Base-by-base conservation (phyloP, 1,140 invertebrate genomes). In the Anagrus nilaparvatae region DNA sequence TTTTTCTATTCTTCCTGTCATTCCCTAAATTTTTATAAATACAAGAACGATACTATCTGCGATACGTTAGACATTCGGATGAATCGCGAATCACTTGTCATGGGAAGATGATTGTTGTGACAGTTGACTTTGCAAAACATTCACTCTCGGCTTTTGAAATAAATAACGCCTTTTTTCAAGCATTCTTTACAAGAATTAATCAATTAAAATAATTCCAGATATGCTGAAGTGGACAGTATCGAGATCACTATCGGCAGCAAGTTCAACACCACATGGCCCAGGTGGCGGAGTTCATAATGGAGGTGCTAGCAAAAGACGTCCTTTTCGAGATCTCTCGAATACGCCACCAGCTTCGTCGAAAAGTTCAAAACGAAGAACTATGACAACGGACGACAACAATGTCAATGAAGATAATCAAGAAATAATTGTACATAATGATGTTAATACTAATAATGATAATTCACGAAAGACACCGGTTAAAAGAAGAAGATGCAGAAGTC, bases 221-320 rank as follows among this genome's bases (percentile, higher is more conserved):
- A 67, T 67, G 65, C 58, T 67, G 47, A 67, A 67, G 61, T 69
- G 66, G 66, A 67, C 65, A 39, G 65, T 67, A 36, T 67, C 65
- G 31, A 64, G 65, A 51, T 65, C 63, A n/a, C 53, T 67, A 50
- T 67, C 65, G 40, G 56, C 59, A 29, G 58, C 55, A 28, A 61
- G 55, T 47, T 63, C 65, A 47, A 67, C 64, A 20, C 63, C 61
- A 32, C 64, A 67, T 37, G 53, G 50, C 27, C 54, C 60, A 14
- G 51, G 52, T 18, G 50, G 50, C n/a, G 40, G 63, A 39, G 53
- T 56, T 28, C 59, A 55, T 9, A 12, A 56, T 14, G 40, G 60
- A 42, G 55, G 57, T 32, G 56, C 56, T 33, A 45, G 54, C 9
- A 37, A 56, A 5, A 56, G 64, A 18, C 54, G 51, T 34, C 66